phyloP scores from a whole-genome alignment of 2,888 invertebrate species.

The Chloroclystis v-ata region DNA sequence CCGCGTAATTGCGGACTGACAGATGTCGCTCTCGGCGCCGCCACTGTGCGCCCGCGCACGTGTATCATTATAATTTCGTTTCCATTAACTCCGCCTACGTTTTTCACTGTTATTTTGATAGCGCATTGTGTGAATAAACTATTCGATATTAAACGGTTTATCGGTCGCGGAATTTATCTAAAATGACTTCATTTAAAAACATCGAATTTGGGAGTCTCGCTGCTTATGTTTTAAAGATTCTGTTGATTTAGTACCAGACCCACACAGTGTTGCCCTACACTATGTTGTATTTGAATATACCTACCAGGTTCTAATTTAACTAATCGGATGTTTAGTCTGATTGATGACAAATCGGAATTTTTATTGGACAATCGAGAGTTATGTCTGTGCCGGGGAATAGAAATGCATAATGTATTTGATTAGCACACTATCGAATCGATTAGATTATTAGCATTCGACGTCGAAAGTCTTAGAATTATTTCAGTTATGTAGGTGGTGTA shows the following conservation, averaged over 20 bases:
- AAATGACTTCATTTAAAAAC: conserved; percentile 31
- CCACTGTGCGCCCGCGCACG: conserved; percentile 48
- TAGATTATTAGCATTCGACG: conserved; percentile 1
- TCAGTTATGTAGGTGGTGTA: no score
- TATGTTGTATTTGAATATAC: neutral
- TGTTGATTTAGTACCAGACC: conserved; percentile 15
- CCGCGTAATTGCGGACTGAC: conserved; percentile 50
- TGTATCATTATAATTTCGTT: conserved; percentile 44
- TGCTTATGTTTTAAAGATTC: conserved; percentile 10
- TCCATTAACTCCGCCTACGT: conserved; percentile 45
- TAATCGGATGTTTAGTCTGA: conserved; percentile 3
- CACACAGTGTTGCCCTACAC: conserved; percentile 7
- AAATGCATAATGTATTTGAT: conserved; percentile 1
- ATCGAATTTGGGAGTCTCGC: conserved; percentile 11
- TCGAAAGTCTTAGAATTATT: no score
- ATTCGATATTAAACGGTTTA: conserved; percentile 30
- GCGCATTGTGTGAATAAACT: conserved; percentile 30
- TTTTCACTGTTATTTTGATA: conserved; percentile 35
- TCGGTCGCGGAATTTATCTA: conserved; percentile 21
- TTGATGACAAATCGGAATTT: conserved; percentile 2
- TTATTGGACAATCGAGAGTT: neutral
- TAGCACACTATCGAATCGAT: conserved; percentile 1
- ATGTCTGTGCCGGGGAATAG: neutral
- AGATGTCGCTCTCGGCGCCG: conserved; percentile 58
- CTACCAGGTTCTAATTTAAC: neutral